Base-by-base conservation (phyloP, 1,140 invertebrate genomes). In the Drosophila hydei region DNA sequence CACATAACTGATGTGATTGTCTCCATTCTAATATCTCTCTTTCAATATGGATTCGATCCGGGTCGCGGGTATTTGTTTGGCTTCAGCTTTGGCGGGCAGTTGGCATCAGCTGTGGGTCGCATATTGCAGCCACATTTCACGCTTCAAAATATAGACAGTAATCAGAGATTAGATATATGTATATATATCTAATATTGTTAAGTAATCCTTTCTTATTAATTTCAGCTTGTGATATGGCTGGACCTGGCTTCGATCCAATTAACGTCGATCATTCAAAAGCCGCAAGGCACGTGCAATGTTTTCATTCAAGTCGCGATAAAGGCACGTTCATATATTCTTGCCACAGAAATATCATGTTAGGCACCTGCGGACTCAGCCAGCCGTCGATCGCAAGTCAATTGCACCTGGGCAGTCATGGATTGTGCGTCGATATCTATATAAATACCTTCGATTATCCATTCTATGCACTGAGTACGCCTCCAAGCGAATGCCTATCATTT, bases 221-320 rank as follows among this genome's bases (percentile, higher is more conserved):
- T 63, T 38, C 16, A 91, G 91, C 83, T 33, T 91, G 91, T 33
- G 91, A 91, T 55, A 91, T 91, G 85, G 91, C 91, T 6, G 91
- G 91, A 4, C 91, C 91, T 0, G 90, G 90, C 9, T 91, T 91
- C 16, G 91, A 90, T 81, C 72, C 80, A 1, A 79, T 85, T 71
- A 61, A 61, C 14, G 50, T 74, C 0, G 75, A 91, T 47, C 89
- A 90, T 42, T 79, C 74, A 4, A 77, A 77, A 25, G 80, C 91
- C 0, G 91, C 79, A 1, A 71, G 73, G 33, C 72, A 90, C 63
- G 90, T 91, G 6, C 89, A 91, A 42, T 91, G 91, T n/a, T 89
- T 91, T 21, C 91, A 91, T 25, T 77, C 91, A 1, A 91, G 91
- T 14, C 67, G 67, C 0, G 88, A 90, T 16, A 91, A 91, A 25